These are phyloP conservation scores for Nothobranchius kuhntae DNA, from an alignment of 2,113 vertebrate genomes.

Conservation along the genomic window DNA sequence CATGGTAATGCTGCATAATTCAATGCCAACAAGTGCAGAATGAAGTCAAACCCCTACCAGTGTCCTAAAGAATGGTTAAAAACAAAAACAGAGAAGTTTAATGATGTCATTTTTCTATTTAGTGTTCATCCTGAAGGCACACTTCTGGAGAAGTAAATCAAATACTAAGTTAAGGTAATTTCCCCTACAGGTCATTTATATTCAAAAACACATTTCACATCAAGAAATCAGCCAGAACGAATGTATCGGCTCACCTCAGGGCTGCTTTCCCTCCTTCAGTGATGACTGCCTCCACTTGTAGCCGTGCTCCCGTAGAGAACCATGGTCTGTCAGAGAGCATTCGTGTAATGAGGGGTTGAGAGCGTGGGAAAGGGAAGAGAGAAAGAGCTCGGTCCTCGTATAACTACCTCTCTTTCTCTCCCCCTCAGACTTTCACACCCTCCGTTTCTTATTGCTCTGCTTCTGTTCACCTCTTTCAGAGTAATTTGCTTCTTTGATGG, in stretches of 20 bases:
- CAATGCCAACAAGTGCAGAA: background rate
- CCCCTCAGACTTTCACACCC: slow-evolving; percentile 1
- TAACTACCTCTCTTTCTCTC: slow-evolving; percentile 17
- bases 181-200: background rate
- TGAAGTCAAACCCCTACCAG: background rate
- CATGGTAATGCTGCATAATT: background rate
- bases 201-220: background rate
- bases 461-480: slow-evolving; percentile 8
- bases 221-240: background rate
- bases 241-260: slow-evolving; percentile 55
- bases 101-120: background rate
- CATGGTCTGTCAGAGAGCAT: slow-evolving; percentile 21
- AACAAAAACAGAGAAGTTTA: background rate
- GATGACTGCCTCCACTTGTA: slow-evolving; percentile 11
- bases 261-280: slow-evolving; percentile 24
- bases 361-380: slow-evolving; percentile 32
- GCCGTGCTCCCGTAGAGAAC: slow-evolving; percentile 33
- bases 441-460: background rate
- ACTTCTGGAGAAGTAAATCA: too few species aligned
- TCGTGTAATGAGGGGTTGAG: slow-evolving; percentile 17
- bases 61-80: background rate
- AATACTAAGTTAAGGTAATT: slow-evolving; percentile 1
- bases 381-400: slow-evolving; percentile 12
- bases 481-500: slow-evolving; percentile 42
- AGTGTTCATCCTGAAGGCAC: too few species aligned